A percentile compares a stretch with the other conserved stretches of the same genome.
Conservation (phyloP, 1,140 invertebrate species). For the Ceratina australensis region DNA sequence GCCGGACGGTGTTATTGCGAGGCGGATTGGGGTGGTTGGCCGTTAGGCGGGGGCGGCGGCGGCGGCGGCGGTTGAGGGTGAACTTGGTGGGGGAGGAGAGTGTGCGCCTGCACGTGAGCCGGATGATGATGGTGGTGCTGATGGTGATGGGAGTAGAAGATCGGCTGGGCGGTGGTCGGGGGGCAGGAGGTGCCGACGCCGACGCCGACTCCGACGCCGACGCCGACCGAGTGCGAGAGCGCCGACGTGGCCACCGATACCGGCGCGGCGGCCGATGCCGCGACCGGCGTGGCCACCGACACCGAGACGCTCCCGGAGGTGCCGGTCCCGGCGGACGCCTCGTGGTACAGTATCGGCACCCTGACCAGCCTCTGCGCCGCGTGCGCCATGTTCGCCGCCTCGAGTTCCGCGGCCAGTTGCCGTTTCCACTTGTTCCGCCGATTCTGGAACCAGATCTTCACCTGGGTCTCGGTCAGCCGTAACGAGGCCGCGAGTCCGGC, state of each 20-base stretch:
- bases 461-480: constrained; percentile 96
- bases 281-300: constrained; percentile 57
- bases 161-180: constrained; percentile 72
- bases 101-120: constrained; percentile 74
- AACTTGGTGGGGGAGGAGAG: constrained; percentile 74
- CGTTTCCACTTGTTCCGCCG: constrained; percentile 99
- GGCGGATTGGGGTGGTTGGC: constrained; percentile 65
- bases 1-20: constrained; percentile 74
- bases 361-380: constrained; percentile 95
- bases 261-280: constrained; percentile 46
- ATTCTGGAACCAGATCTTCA: constrained; percentile 97
- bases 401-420: constrained; percentile 96
- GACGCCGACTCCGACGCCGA: constrained; percentile 63
- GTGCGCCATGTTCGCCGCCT: constrained; percentile 98
- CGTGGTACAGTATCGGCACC: constrained; percentile 97
- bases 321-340: constrained; percentile 79
- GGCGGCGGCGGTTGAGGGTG: constrained; percentile 74
- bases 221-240: constrained; percentile 61
- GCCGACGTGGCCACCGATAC: constrained; percentile 64
- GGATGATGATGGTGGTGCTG: constrained; percentile 77
- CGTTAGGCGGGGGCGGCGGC: constrained; percentile 73
- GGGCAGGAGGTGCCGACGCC: constrained; percentile 70
- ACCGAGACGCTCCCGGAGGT: constrained; percentile 58
- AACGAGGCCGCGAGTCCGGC: constrained; percentile 95
- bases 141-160: constrained; percentile 79